Conservation (phyloP, 92 coral and sea anemone species). For the Pocillopora grandis region DNA sequence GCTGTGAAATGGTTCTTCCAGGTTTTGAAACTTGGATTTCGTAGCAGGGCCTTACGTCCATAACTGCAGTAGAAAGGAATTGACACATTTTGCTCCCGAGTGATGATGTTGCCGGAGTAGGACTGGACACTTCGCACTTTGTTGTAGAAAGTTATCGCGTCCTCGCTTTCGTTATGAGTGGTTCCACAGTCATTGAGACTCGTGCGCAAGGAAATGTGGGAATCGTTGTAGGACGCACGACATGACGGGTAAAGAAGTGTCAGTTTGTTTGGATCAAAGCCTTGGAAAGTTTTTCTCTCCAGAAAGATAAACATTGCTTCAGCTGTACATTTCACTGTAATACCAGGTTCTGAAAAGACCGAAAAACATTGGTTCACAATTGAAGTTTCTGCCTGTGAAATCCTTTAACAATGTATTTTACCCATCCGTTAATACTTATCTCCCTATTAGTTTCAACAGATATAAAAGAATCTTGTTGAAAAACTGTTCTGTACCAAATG, state of each 20-base stretch:
- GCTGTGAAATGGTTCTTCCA: conserved; percentile 21
- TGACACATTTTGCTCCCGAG: conserved; percentile 22
- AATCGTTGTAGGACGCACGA: conserved; percentile 25
- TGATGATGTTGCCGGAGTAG: conserved; percentile 7
- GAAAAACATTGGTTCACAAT: too few relatives aligned
- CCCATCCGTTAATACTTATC: too few relatives aligned
- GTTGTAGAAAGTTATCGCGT: conserved; percentile 29
- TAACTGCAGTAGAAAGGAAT: conserved; percentile 32
- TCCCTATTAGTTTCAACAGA: too few relatives aligned
- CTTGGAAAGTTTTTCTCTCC: conserved; percentile 30
- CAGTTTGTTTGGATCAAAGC: conserved; percentile 14
- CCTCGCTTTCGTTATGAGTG: conserved; percentile 33
- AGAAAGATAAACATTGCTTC: conserved; percentile 18
- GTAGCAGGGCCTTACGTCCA: conserved; percentile 13
- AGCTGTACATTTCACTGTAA: conserved; percentile 14
- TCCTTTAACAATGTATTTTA: too few relatives aligned
- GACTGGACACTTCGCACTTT: conserved; percentile 15
- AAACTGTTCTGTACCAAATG: too few relatives aligned
- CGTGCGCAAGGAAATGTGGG: conserved; percentile 29
- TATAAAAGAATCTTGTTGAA: too few relatives aligned
- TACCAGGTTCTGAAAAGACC: conserved; percentile 22
- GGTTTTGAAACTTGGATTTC: conserved; percentile 33
- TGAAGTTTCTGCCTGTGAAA: too few relatives aligned
- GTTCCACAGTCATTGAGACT: conserved; percentile 34
- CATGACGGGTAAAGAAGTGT: conserved; percentile 16